Conservation (phyloP, 2,797 vertebrate genomes). For the Acanthurus leucopareius region DNA sequence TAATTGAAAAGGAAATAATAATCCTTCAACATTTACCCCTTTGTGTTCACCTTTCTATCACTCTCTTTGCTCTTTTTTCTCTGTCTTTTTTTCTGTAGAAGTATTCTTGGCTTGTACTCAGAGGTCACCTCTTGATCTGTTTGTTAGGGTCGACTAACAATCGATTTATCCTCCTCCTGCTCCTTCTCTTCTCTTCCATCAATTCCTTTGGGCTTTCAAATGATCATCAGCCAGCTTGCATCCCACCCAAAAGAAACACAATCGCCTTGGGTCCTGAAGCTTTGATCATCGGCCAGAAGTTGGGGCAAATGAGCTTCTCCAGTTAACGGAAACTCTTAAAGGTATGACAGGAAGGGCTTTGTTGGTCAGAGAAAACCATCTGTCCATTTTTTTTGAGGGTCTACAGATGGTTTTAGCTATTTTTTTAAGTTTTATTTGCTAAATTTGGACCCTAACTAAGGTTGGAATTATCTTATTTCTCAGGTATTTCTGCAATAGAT, state of each 20-base stretch:
- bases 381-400: neutral
- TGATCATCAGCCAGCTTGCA: conserved; percentile 40
- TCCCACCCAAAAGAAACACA: conserved; percentile 43
- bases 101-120: conserved; percentile 33
- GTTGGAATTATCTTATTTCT: neutral
- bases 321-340: conserved; percentile 24
- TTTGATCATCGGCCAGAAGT: conserved; percentile 36
- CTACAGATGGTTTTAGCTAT: neutral
- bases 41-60: conserved; percentile 17
- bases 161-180: conserved; percentile 39
- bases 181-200: conserved; percentile 26
- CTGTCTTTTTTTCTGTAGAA: neutral
- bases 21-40: neutral
- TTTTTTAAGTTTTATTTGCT: neutral
- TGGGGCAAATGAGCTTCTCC: neutral
- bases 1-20: no score
- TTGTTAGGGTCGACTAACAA: conserved; percentile 47
- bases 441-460: neutral
- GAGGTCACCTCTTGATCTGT: conserved; percentile 61
- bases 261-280: conserved; percentile 31
- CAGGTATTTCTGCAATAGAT: conserved; percentile 13
- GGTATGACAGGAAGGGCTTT: neutral
- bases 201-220: conserved; percentile 8
- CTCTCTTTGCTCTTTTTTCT: conserved; percentile 13
- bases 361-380: neutral